Evolutionary conservation across 2,797 vertebrate genomes (phyloP).

Genomic region (Urocyon cinereoargenteus): DNA sequence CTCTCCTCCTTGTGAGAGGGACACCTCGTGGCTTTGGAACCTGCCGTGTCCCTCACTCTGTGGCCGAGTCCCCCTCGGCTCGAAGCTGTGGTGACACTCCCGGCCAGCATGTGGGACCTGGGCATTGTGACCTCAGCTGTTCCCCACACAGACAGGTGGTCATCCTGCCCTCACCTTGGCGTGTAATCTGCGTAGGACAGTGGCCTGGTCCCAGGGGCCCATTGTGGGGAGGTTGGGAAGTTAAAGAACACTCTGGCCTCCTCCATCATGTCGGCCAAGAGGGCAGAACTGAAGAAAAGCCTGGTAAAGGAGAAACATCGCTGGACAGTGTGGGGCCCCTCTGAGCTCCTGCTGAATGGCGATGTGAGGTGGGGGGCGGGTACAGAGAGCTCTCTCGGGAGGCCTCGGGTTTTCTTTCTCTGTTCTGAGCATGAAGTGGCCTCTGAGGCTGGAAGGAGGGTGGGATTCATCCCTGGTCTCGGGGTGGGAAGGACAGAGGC

Average conservation of each 20-base stretch:
- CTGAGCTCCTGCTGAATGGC: rapidly evolving
- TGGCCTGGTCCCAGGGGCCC: constrained; percentile 53
- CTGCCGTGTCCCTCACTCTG: background rate
- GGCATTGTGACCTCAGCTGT: constrained; percentile 81
- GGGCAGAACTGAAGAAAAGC: constrained; percentile 71
- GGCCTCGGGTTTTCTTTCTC: background rate
- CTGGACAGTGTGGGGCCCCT: rapidly evolving
- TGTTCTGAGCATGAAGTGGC: background rate
- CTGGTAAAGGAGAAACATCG: constrained; percentile 47
- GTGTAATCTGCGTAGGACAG: constrained; percentile 33
- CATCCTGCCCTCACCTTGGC: background rate
- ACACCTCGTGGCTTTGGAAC: background rate
- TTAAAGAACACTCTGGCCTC: constrained; percentile 67
- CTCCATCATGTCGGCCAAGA: constrained; percentile 75
- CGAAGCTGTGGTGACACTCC: background rate
- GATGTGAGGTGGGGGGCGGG: background rate
- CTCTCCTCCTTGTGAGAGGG: background rate
- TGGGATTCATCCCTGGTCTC: background rate
- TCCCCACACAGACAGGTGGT: background rate
- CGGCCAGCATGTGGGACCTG: background rate
- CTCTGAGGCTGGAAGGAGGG: background rate
- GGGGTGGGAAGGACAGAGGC: background rate
- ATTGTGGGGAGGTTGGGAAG: constrained; percentile 54
- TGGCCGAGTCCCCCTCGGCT: background rate
- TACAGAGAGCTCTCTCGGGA: rapidly evolving